Base-by-base conservation (phyloP, 1,140 invertebrate species). In the Drosophila orosa region DNA sequence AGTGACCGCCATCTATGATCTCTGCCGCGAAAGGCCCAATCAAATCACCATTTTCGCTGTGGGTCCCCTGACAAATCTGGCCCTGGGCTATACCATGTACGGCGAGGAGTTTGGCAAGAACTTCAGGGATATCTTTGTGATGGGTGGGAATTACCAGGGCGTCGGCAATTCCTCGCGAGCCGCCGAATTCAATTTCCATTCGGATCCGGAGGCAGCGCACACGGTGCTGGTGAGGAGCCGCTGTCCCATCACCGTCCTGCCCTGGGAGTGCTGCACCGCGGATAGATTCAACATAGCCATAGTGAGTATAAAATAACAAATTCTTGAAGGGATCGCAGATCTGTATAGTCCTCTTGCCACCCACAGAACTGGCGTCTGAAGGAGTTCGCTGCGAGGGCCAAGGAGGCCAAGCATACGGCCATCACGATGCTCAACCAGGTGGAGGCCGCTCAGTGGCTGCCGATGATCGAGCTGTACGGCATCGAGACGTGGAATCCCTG, bases 151-250 rank as follows among this genome's bases (percentile, higher is more conserved):
- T 92, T 93, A 93, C 69, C 93, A 93, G 63, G 95, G 95, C 22
- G 92, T 94, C 62, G 96, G 96, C 12, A 96, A 96, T 87, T 92
- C 93, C n/a, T 94, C 94, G 22, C 79, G 93, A 0, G 93, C 94
- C 44, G 95, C 95, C 9, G 97, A 97, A 92, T 97, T 96, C 81
- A 97, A 97, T 92, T 97, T 97, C 84, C 93, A 94, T 56, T 90
- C 91, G 19, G 96, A 97, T 92, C 96, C 96, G 1, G 96, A 97
- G 92, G 95, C 96, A 27, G 96, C 95, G 0, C 93, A 94, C 82
- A 95, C 96, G 37, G 94, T 96, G 13, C 90, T 97, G 1, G 91
- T 92, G 10, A 93, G 91, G 48, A 91, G 92, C 5, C 79, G 74
- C 52, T 94, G 94, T 67, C 94, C 94, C n/a, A 92, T 95, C 3